Evolutionary conservation across 2,797 vertebrate genomes (phyloP).

Genomic region (Hyperoplus lanceolatus): DNA sequence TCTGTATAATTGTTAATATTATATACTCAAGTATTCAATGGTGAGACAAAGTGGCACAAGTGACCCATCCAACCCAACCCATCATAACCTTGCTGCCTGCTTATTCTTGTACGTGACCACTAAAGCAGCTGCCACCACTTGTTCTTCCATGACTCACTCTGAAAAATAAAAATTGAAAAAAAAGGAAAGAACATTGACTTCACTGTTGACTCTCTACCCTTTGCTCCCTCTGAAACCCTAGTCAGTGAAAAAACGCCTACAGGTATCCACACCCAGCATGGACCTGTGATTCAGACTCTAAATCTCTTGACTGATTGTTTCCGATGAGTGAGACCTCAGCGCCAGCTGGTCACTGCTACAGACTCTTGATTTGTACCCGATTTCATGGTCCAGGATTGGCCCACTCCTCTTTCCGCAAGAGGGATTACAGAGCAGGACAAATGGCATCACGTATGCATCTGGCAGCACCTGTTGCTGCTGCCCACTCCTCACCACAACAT

Average conservation of each 20-base stretch:
- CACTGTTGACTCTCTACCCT: conserved; percentile 26
- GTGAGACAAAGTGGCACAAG: conserved; percentile 17
- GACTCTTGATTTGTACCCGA: conserved; percentile 79
- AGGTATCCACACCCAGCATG: conserved; percentile 65
- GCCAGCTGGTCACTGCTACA: conserved; percentile 77
- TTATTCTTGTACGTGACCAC: conserved; percentile 17
- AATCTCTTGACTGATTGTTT: conserved; percentile 83
- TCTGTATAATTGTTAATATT: neutral
- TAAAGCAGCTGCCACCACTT: conserved; percentile 45
- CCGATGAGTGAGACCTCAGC: conserved; percentile 80
- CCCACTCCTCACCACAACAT: conserved; percentile 58
- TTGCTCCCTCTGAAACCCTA: conserved; percentile 55
- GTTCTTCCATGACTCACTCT: conserved; percentile 34
- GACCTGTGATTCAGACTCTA: conserved; percentile 66
- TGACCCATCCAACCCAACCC: conserved; percentile 10
- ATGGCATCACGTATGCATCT: conserved; percentile 84
- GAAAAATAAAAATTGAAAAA: conserved; percentile 42
- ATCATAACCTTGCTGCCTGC: conserved; percentile 6
- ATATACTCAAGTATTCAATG: neutral
- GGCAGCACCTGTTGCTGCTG: conserved; percentile 85
- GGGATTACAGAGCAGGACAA: conserved; percentile 83
- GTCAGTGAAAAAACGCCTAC: conserved; percentile 51
- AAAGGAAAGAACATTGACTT: conserved; percentile 35
- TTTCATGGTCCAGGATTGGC: conserved; percentile 80
- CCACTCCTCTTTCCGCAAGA: conserved; percentile 73